Base-by-base conservation (phyloP, 2,888 invertebrate species). In the Melanostoma scalare region DNA sequence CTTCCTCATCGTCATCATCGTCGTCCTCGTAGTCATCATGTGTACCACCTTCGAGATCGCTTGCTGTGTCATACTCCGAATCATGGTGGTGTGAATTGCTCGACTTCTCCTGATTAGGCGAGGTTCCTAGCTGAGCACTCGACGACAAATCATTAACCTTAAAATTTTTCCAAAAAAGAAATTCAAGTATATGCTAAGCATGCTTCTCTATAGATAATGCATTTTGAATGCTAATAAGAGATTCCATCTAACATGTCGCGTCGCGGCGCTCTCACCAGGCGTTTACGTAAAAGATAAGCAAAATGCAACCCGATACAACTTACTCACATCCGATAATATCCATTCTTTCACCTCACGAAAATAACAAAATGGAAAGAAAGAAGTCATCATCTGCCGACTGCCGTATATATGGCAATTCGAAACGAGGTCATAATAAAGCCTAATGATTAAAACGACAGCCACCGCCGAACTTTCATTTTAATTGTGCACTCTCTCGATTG, bases 61-160 rank as follows among this genome's bases (percentile, higher is more conserved):
- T 91, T 9, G 91, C 91, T n/a, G 91, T 91, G 77, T 91, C 91
- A 80, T 91, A 91, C 77, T 91, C 91, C 0, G 91, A 91, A 78
- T 91, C 91, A 67, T 91, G 91, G 30, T 90, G 90, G 87, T 90
- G 91, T 2, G 91, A 91, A 75, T 90, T 90, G 61, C 89, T 89
- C 1, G 90, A 90, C 36, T 88, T 89, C 53, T 90, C 90, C 68
- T 89, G 89, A 58, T 89, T 88, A 9, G 90, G 91, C 30, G 91
- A 90, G 2, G 90, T 90, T 40, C 90, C 90, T 4, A 89, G 73
- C 58, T 89, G 78, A 35, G 73, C 65, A 8, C 73, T 55, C 10
- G 74, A 77, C 10, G 78, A 72, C 44, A 69, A 77, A 73, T 82
- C 84, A 48, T 65, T 71, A 35, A 56, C 74, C 79, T 84, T 55